Conservation (phyloP, 2,888 invertebrate species). For the Lepidochitona cinerea region DNA sequence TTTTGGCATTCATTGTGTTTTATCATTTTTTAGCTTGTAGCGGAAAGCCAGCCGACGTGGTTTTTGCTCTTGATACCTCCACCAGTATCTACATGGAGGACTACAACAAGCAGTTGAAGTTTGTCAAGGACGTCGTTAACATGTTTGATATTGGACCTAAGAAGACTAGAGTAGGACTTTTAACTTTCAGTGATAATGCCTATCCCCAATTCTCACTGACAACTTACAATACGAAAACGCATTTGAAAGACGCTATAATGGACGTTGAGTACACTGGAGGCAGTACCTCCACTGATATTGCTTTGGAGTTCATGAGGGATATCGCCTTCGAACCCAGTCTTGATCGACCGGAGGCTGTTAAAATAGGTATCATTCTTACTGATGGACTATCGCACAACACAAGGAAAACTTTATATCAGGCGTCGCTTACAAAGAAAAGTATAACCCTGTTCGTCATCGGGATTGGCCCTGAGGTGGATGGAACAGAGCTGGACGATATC, state of each 20-base stretch:
- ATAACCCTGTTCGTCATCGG: conserved; percentile 64
- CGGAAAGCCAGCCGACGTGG: conserved; percentile 29
- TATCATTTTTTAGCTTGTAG: background rate
- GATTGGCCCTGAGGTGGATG: conserved; percentile 55
- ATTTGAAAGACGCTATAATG: background rate
- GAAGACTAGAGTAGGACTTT: conserved; percentile 46
- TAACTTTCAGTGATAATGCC: conserved; percentile 37
- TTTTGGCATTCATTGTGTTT: too few relatives aligned
- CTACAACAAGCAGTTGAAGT: conserved; percentile 41
- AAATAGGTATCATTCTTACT: conserved; percentile 57
- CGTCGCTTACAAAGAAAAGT: conserved; percentile 42
- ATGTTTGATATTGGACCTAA: conserved; percentile 47
- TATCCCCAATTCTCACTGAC: background rate
- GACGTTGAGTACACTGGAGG: background rate
- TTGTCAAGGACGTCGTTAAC: conserved; percentile 44
- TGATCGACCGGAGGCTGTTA: conserved; percentile 38
- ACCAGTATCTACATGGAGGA: conserved; percentile 43
- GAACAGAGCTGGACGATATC: conserved; percentile 52
- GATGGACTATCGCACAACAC: conserved; percentile 55
- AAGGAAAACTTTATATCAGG: conserved; percentile 40
- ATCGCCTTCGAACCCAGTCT: background rate
- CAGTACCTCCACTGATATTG: background rate
- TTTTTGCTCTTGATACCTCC: conserved; percentile 46
- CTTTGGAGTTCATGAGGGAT: background rate
- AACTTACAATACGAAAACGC: background rate